Evolutionary conservation across 2,888 invertebrate genomes (phyloP), one percentile per base, ranked within the genome.

Genomic region (Timema cristinae): DNA sequence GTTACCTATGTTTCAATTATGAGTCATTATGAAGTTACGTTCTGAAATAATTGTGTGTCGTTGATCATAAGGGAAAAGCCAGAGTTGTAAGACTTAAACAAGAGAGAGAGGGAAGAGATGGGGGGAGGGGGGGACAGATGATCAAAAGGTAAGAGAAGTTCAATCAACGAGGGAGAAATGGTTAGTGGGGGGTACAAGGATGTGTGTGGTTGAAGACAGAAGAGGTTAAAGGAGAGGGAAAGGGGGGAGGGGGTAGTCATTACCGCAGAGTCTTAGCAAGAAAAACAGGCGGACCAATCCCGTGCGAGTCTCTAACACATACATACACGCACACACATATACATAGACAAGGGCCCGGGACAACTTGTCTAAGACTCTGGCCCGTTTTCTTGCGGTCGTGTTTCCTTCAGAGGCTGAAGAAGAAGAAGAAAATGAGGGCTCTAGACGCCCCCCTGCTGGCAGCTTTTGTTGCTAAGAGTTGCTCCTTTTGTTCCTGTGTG

Each of bases 61-160:
- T 48, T 63, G 63, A 63, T 63, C 63, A 63, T 48, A 63, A 63
- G 63, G 63, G 63, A 63, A 13, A 63, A 63, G 63, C 63, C 63
- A 63, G 48, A 63, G 63, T 32, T 63, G 32, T 48, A 32, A 47
- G 47, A 11, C 63, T 48, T 7, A 48, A 32, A 48, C 47, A 54
- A 47, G 32, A 63, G 63, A 63, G 16, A 48, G 48, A 32, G 48
- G 32, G 1, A 48, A 9, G 32, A 63, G 63, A 63, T n/a, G n/a
- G 63, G 7, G 63, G 16, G 63, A 59, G 59, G 32, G 59, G 10
- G 59, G n/a, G 16, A 63, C 47, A 48, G 63, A 47, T 63, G 63
- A 63, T 63, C 63, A 63, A 63, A 63, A 63, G 63, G 63, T 63
- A 63, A 63, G 63, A 63, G 63, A 63, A 63, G 63, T 63, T 63